phyloP scores from a whole-genome alignment of 2,797 vertebrate species.

The Spea hammondii region DNA sequence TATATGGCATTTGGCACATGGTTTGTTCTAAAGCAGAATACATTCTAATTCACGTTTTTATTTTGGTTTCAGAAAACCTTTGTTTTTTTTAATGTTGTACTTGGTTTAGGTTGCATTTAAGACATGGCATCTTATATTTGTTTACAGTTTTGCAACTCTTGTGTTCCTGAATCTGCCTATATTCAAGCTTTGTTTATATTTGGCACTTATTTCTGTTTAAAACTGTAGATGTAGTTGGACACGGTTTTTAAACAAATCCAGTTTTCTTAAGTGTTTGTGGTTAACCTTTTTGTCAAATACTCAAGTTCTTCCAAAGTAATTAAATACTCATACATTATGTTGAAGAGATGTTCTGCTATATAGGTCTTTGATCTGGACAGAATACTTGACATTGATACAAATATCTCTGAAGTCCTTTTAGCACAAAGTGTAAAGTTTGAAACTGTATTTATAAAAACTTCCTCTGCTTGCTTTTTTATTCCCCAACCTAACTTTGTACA shows the following conservation, averaged over 20 bases:
- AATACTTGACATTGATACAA: slow-evolving; percentile 1
- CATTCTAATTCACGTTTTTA: not conserved
- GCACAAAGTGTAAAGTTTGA: slow-evolving; percentile 21
- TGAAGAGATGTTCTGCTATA: slow-evolving; percentile 25
- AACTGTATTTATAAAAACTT: slow-evolving; percentile 38
- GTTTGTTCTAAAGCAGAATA: not conserved
- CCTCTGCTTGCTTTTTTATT: slow-evolving; percentile 10
- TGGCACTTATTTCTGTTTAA: not conserved
- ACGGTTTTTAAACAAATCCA: slow-evolving; percentile 12
- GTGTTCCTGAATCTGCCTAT: not conserved
- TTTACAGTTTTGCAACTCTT: slow-evolving; percentile 4
- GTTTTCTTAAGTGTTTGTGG: not conserved
- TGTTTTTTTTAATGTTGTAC: not conserved
- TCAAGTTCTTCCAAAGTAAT: not conserved
- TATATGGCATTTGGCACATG: not conserved
- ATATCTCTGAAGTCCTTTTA: slow-evolving; percentile 5
- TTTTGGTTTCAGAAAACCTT: not conserved
- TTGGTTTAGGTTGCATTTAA: not conserved
- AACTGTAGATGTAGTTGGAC: not conserved
- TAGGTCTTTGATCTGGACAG: slow-evolving; percentile 30
- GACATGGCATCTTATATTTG: not conserved
- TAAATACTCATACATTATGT: not conserved
- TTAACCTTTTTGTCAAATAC: not conserved
- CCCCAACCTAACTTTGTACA: slow-evolving; percentile 8
- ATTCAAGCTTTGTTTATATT: slow-evolving; percentile 1